Conservation (phyloP, 2,888 invertebrate species). For the Cryptocephalus moraei region DNA sequence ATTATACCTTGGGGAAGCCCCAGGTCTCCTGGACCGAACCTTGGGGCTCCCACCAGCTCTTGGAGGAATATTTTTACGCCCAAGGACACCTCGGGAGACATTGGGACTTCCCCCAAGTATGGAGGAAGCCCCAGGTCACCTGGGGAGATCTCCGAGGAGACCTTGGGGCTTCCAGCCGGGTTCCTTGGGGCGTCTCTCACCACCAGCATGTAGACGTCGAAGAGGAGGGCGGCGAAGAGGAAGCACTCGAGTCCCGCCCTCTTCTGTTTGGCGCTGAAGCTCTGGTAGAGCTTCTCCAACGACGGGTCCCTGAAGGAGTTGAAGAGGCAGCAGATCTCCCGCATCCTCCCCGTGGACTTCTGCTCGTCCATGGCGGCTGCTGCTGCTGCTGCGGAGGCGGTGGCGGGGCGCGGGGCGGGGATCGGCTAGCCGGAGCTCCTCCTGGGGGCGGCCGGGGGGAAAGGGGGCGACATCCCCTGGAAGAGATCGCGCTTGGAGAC, state of each 20-base stretch:
- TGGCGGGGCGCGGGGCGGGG: conserved; percentile 58
- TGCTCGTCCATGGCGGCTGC: conserved; percentile 30
- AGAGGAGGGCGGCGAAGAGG: conserved; percentile 53
- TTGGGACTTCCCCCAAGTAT: too few relatives aligned
- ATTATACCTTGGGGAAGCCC: too few relatives aligned
- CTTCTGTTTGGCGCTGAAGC: conserved; percentile 62
- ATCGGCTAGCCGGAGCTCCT: conserved; percentile 49
- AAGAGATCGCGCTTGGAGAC: too few relatives aligned
- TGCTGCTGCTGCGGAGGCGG: conserved; percentile 47
- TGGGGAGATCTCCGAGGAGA: too few relatives aligned
- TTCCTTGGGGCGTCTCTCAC: conserved; percentile 38
- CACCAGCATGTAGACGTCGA: conserved; percentile 51
- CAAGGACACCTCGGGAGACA: too few relatives aligned
- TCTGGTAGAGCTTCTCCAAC: conserved; percentile 59
- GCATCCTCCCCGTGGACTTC: conserved; percentile 30
- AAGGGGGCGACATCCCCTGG: conserved; percentile 35
- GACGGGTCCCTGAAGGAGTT: conserved; percentile 50
- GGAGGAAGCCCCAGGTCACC: too few relatives aligned
- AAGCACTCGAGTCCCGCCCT: conserved; percentile 61
- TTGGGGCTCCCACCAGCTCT: too few relatives aligned
- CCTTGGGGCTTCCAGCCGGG: too few relatives aligned
- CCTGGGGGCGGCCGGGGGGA: conserved; percentile 40
- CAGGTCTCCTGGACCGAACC: too few relatives aligned
- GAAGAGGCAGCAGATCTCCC: conserved; percentile 23
- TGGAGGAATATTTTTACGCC: too few relatives aligned